A percentile compares a stretch with the other conserved stretches of the same genome.
Evolutionary conservation across 1,140 invertebrate species (phyloP).

Genomic region (Anadara kagoshimensis): DNA sequence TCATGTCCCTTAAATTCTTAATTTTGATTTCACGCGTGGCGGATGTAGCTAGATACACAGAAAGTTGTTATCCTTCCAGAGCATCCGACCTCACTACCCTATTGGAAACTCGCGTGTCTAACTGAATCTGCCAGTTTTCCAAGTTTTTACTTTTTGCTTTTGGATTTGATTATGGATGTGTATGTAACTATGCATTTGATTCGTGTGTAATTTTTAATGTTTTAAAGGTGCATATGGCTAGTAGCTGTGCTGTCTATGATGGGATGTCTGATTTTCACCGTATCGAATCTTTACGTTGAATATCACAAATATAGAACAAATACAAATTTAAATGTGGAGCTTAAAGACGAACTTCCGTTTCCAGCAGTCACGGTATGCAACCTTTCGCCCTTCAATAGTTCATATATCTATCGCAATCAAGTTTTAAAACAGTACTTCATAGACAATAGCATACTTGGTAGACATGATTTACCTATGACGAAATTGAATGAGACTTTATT

Average conservation of each 20-base stretch:
- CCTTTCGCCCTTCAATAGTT: conserved; percentile 18
- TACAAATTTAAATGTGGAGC: conserved; percentile 14
- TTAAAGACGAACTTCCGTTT: conserved; percentile 3
- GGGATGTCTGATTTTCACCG: neutral
- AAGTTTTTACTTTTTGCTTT: too few species aligned
- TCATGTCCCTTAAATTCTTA: too few species aligned
- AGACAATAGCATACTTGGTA: neutral
- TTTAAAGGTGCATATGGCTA: conserved; percentile 22
- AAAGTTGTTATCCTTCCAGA: too few species aligned
- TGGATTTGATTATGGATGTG: too few species aligned
- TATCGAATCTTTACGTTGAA: neutral
- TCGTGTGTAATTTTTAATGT: too few species aligned
- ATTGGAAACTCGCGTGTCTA: too few species aligned
- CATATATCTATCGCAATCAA: neutral
- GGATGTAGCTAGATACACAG: too few species aligned
- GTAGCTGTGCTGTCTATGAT: conserved; percentile 15
- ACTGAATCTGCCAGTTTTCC: too few species aligned
- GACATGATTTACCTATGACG: neutral
- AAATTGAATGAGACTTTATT: conserved; percentile 2
- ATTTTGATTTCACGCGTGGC: too few species aligned
- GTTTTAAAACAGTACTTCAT: conserved; percentile 12
- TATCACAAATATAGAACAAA: conserved; percentile 22
- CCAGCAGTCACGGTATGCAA: conserved; percentile 29
- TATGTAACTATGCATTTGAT: too few species aligned
- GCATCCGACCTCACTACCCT: too few species aligned